A percentile compares a stretch with the other conserved stretches of the same genome.
These are phyloP conservation scores for Cromileptes altivelis DNA, from an alignment of 2,113 vertebrate species.

Conservation along the genomic window DNA sequence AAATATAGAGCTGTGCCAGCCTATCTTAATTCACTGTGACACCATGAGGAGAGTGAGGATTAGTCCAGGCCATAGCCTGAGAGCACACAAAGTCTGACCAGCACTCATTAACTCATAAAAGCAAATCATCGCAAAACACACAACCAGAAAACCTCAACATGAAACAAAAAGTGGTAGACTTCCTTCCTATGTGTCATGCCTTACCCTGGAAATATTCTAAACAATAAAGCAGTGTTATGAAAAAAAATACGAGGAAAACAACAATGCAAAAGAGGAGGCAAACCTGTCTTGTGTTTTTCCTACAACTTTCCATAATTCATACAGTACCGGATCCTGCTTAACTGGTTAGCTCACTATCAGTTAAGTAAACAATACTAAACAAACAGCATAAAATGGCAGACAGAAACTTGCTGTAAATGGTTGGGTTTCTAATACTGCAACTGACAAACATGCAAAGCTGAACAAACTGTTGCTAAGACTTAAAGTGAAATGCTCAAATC, in stretches of 20 bases:
- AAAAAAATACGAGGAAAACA: background rate
- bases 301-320: constrained; percentile 57
- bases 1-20: constrained; percentile 75
- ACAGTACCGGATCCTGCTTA: constrained; percentile 51
- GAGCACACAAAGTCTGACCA: constrained; percentile 51
- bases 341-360: constrained; percentile 73
- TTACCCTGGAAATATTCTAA: background rate
- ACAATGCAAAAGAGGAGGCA: constrained; percentile 15
- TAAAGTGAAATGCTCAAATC: constrained; percentile 8
- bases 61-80: constrained; percentile 58
- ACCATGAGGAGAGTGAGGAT: constrained; percentile 73
- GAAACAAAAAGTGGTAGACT: background rate
- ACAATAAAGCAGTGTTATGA: background rate
- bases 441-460: constrained; percentile 12
- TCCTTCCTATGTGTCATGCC: background rate
- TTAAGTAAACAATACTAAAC: constrained; percentile 73
- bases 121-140: constrained; percentile 30
- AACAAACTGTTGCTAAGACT: constrained; percentile 36
- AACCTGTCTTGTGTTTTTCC: constrained; percentile 48
- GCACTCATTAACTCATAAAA: constrained; percentile 22
- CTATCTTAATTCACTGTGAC: constrained; percentile 78
- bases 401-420: constrained; percentile 4
- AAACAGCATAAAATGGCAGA: constrained; percentile 44
- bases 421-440: background rate
- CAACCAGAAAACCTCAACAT: background rate